A percentile compares a stretch with the other conserved stretches of the same genome.
Conservation (phyloP, 64 coral and sea anemone genomes). For the Stichodactyla mertensii region DNA sequence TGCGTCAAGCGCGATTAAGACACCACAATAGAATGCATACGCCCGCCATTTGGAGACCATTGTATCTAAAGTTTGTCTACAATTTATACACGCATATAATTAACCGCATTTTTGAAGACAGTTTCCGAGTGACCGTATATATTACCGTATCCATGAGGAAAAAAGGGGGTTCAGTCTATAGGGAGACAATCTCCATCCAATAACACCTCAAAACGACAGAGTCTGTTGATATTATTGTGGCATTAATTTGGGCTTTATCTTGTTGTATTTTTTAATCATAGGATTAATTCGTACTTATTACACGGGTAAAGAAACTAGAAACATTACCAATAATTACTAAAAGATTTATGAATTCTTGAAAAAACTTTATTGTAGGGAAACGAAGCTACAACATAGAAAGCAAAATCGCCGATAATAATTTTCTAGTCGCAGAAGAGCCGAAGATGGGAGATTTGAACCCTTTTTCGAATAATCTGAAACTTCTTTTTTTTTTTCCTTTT, state of each 20-base stretch:
- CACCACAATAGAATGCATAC: conserved; percentile 20
- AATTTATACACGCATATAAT: conserved; percentile 37
- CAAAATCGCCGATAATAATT: not conserved
- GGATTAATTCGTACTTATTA: not conserved
- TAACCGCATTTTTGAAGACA: conserved; percentile 15
- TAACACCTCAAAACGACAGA: not conserved
- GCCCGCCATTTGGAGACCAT: conserved; percentile 38
- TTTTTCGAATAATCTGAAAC: not conserved
- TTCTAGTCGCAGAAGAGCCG: not conserved
- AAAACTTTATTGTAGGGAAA: not conserved
- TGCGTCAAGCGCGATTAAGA: too few species aligned
- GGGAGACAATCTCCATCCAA: not conserved
- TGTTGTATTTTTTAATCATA: not conserved
- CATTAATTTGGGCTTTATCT: not conserved
- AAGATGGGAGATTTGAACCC: not conserved
- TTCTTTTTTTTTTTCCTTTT: not conserved
- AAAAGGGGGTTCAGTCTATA: not conserved
- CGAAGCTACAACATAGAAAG: not conserved
- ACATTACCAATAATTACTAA: not conserved
- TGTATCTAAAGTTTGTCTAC: conserved; percentile 49
- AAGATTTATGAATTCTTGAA: not conserved
- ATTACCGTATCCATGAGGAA: conserved; percentile 75
- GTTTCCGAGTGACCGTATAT: conserved; percentile 93
- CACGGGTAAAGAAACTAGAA: not conserved
- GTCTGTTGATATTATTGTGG: not conserved